phyloP scores from a whole-genome alignment of 1,140 invertebrate genomes.

The Drosophila pruinosa region DNA sequence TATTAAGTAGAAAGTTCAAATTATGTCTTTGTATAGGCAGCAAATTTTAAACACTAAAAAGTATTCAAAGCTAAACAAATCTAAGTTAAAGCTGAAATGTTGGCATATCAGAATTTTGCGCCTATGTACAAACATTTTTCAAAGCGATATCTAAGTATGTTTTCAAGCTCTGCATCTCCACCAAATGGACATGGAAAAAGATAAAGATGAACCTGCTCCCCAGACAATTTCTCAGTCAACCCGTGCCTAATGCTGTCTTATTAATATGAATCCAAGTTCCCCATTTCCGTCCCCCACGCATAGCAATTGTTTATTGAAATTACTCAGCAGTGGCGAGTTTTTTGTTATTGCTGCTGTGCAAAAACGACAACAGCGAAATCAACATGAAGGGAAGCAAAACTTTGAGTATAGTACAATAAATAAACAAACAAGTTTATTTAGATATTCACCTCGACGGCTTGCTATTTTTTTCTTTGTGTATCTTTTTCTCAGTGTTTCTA shows the following conservation, averaged over 20 bases:
- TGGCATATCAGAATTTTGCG: too few species aligned
- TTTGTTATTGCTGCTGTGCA: conserved; percentile 32
- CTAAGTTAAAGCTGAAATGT: too few species aligned
- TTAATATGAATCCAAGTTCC: not conserved
- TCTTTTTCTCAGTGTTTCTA: not conserved
- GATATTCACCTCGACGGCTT: not conserved
- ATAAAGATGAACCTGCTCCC: conserved; percentile 5
- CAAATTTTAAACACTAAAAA: too few species aligned
- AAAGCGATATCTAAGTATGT: not conserved
- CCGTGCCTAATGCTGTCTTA: conserved; percentile 6
- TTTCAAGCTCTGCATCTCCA: conserved; percentile 3
- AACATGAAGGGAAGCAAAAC: conserved; percentile 2
- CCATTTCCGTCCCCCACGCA: not conserved
- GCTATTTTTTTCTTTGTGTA: not conserved
- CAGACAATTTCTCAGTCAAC: not conserved
- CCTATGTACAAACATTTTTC: not conserved
- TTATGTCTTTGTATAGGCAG: too few species aligned
- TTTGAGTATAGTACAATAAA: conserved; percentile 37
- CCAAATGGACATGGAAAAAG: conserved; percentile 45
- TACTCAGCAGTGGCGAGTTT: conserved; percentile 12
- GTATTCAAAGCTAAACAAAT: too few species aligned
- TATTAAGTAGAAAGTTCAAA: too few species aligned
- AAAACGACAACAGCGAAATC: conserved; percentile 13
- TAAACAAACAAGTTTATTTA: conserved; percentile 72
- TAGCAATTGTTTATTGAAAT: conserved; percentile 34